Percentiles rank a stretch among this genome's conserved stretches.
Conservation (phyloP, 1,140 invertebrate genomes). For the Saxidomus purpurata region DNA sequence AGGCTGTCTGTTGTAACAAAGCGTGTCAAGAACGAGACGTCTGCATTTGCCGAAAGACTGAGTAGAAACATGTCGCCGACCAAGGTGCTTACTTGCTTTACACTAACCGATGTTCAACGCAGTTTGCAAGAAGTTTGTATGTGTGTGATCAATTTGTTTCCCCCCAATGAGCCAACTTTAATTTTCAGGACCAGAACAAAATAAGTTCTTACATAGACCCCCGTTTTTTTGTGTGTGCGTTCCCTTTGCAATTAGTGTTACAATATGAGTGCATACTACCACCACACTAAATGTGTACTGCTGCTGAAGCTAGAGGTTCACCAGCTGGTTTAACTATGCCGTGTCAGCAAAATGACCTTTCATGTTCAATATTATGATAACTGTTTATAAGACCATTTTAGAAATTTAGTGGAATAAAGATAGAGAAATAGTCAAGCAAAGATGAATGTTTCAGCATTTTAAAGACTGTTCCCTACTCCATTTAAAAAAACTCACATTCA, state of each 20-base stretch:
- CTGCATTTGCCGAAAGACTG: conserved; percentile 72
- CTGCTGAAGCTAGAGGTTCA: background rate
- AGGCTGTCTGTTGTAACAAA: conserved; percentile 73
- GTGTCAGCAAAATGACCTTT: no score
- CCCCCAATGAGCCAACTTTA: conserved; percentile 7
- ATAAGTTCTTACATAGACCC: background rate
- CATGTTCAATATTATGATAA: no score
- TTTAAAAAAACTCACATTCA: no score
- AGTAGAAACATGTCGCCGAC: conserved; percentile 61
- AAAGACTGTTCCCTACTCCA: no score
- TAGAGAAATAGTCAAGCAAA: no score
- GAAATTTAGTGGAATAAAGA: no score
- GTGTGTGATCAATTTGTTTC: background rate
- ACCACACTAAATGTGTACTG: background rate
- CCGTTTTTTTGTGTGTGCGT: no score
- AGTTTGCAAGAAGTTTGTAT: background rate
- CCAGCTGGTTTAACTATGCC: background rate
- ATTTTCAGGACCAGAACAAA: background rate
- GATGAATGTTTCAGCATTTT: no score
- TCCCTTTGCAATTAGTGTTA: no score
- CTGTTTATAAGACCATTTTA: no score
- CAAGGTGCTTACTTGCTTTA: conserved; percentile 24
- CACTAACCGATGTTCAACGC: background rate
- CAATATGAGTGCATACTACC: no score
- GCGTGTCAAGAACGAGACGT: conserved; percentile 70